A percentile compares a stretch with the other conserved stretches of the same genome.
Conservation (phyloP, 1,140 invertebrate species). For the Drosophila santomea region DNA sequence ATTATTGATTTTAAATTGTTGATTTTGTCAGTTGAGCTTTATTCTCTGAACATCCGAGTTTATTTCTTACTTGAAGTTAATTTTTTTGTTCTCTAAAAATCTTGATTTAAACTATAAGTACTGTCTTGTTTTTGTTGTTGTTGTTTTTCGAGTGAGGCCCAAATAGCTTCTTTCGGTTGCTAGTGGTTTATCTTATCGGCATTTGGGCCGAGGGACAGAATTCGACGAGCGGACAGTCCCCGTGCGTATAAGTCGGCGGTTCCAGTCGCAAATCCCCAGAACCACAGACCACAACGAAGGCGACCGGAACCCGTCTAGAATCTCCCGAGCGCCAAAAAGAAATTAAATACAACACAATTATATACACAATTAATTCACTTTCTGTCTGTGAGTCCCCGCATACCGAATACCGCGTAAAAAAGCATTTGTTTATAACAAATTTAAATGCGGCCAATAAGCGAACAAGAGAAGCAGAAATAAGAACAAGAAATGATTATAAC, state of each 20-base stretch:
- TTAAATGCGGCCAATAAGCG: conserved; percentile 20
- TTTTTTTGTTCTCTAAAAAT: background rate
- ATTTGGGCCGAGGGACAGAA: background rate
- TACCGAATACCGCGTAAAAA: conserved; percentile 10
- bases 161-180: conserved; percentile 12
- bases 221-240: conserved; percentile 18
- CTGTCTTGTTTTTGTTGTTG: too few relatives aligned
- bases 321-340: conserved; percentile 17
- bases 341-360: conserved; percentile 19
- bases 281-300: conserved; percentile 18
- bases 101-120: background rate
- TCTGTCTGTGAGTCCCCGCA: conserved; percentile 20
- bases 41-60: background rate
- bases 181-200: conserved; percentile 39
- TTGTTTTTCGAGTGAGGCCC: conserved; percentile 1
- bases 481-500: background rate
- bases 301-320: conserved; percentile 23
- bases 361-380: conserved; percentile 30
- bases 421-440: conserved; percentile 32
- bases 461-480: conserved; percentile 8
- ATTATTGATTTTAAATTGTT: too few relatives aligned
- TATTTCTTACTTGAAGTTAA: background rate
- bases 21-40: too few relatives aligned
- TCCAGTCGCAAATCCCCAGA: conserved; percentile 27
- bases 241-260: conserved; percentile 15